phyloP scores from a whole-genome alignment of 2,113 vertebrate species.

The Nyctibius bracteatus region DNA sequence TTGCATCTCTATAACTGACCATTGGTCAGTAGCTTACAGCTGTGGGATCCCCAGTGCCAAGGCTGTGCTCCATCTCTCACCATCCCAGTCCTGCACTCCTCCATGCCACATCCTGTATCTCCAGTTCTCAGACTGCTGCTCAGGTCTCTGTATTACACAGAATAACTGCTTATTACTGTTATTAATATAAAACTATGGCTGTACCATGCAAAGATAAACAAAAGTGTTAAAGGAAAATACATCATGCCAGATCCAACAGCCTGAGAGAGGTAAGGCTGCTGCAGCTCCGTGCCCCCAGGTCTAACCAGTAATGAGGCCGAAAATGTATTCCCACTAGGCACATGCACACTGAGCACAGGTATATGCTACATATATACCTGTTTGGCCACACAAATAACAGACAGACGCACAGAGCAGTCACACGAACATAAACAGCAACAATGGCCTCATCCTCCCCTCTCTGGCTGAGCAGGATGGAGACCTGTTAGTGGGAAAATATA shows the following conservation, averaged over 20 bases:
- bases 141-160: not conserved
- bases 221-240: no score
- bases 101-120: not conserved
- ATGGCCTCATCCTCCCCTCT: not conserved
- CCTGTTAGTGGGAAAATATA: not conserved
- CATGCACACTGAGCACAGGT: not conserved
- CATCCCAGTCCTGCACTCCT: not conserved
- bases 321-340: not conserved
- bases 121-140: not conserved
- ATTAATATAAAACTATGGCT: not conserved
- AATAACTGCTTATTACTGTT: not conserved
- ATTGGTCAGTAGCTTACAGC: not conserved
- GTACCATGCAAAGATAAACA: not conserved
- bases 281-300: not conserved
- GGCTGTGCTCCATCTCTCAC: not conserved
- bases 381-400: no score
- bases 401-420: no score
- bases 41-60: not conserved
- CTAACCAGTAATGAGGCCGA: not conserved
- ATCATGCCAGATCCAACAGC: not conserved
- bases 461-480: not conserved
- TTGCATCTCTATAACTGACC: not conserved
- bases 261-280: not conserved
- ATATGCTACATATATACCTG: no score
- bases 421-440: not conserved